Percentiles rank a stretch among this genome's conserved stretches.
Evolutionary conservation across 2,113 vertebrate genomes (phyloP).

Genomic region (Lophura nycthemera): DNA sequence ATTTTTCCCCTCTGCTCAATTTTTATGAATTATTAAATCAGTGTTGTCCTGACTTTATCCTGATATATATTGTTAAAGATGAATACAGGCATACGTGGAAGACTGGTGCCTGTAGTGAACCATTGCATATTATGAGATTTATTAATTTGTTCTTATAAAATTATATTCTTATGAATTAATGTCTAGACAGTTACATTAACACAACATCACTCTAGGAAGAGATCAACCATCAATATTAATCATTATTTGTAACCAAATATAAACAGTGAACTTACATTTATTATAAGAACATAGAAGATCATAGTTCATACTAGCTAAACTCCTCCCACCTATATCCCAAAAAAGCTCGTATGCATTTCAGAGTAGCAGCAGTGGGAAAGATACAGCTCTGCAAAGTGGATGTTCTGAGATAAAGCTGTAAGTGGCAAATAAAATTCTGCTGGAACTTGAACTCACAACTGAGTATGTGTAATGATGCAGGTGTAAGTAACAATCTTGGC

Average conservation of each 20-base stretch:
- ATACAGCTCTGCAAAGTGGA: background rate
- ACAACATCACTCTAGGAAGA: background rate
- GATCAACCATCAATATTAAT: background rate
- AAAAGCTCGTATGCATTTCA: fast-evolving
- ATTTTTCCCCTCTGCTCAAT: background rate
- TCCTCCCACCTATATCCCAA: background rate
- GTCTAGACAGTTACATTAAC: background rate
- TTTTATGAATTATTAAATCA: background rate
- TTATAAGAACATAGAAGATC: background rate
- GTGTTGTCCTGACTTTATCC: background rate
- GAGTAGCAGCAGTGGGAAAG: background rate
- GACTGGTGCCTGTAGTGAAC: background rate
- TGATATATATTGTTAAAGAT: background rate
- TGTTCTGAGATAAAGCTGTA: background rate
- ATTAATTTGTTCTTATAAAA: background rate
- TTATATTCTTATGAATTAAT: background rate
- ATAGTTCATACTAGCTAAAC: background rate
- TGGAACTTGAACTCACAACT: background rate
- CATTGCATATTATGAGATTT: background rate
- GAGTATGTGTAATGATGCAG: background rate
- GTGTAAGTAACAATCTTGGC: background rate
- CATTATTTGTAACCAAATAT: background rate
- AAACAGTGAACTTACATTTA: background rate
- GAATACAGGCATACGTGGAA: background rate
- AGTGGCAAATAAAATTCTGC: background rate